phyloP scores from a whole-genome alignment of 1,140 invertebrate genomes.

The Nylanderia fulva region DNA sequence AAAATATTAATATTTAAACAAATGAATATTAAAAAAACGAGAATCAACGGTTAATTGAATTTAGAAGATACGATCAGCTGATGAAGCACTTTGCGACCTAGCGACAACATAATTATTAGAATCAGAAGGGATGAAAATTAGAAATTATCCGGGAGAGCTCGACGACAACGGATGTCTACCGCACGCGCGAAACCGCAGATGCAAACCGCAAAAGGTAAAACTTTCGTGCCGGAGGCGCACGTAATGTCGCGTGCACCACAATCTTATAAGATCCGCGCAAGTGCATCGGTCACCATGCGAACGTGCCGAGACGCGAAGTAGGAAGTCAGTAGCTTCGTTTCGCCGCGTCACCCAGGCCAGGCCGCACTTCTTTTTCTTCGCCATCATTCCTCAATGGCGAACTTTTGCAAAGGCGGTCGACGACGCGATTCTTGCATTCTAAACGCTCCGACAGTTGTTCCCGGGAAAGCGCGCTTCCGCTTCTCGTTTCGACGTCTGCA shows the following conservation, averaged over 20 bases:
- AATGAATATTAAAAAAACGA: too few species aligned
- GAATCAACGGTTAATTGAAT: neutral
- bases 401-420: constrained; percentile 31
- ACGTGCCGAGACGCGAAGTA: neutral
- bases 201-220: constrained; percentile 60
- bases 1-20: too few species aligned
- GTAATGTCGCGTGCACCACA: constrained; percentile 76
- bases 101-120: too few species aligned
- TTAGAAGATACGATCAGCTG: neutral
- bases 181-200: constrained; percentile 39
- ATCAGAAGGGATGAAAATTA: neutral
- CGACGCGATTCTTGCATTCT: constrained; percentile 20
- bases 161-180: neutral
- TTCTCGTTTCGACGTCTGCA: constrained; percentile 54
- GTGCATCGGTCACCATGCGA: constrained; percentile 31
- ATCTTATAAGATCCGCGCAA: constrained; percentile 47
- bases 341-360: neutral
- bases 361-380: constrained; percentile 9
- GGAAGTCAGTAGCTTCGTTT: constrained; percentile 34
- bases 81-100: neutral
- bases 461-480: constrained; percentile 29
- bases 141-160: neutral
- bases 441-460: constrained; percentile 14
- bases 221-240: constrained; percentile 71
- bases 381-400: constrained; percentile 9